phyloP scores from a whole-genome alignment of 1,140 invertebrate species.

The Panagrolaimus sp. region DNA sequence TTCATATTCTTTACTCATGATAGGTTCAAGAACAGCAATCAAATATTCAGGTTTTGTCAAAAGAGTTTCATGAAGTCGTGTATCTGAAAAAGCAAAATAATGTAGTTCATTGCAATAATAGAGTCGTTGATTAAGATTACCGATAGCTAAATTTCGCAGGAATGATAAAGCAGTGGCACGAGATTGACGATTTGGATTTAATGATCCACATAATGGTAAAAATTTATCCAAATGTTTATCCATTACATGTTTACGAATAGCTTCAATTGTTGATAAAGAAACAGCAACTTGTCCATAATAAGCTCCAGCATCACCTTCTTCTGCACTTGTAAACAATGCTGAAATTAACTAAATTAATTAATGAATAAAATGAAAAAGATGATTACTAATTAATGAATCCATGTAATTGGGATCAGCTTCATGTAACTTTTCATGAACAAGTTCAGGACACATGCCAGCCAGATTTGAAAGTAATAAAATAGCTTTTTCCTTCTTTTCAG shows the following conservation, averaged over 20 bases:
- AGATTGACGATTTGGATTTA: constrained; percentile 8
- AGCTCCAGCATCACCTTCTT: not conserved
- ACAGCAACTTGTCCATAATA: constrained; percentile 9
- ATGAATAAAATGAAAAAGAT: not conserved
- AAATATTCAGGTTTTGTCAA: constrained; percentile 1
- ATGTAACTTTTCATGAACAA: not conserved
- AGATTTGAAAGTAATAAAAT: constrained; percentile 1
- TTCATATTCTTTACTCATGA: constrained; percentile 3
- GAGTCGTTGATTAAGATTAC: not conserved
- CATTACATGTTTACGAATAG: not conserved
- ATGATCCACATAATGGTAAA: not conserved
- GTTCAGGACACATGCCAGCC: not conserved
- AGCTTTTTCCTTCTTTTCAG: not conserved
- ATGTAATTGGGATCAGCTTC: not conserved
- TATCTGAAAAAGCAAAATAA: not conserved
- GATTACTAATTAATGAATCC: not conserved
- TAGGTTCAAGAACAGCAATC: not conserved
- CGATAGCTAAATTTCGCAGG: constrained; percentile 9
- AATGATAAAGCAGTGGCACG: not conserved
- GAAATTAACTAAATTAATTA: not conserved
- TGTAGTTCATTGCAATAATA: not conserved
- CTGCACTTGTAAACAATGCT: not conserved
- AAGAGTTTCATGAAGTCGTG: not conserved
- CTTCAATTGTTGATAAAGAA: not conserved
- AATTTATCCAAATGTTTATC: constrained; percentile 11